A percentile compares a stretch with the other conserved stretches of the same genome.
Conservation (phyloP, 2,888 invertebrate genomes). For the Phrixothrix hirtus region DNA sequence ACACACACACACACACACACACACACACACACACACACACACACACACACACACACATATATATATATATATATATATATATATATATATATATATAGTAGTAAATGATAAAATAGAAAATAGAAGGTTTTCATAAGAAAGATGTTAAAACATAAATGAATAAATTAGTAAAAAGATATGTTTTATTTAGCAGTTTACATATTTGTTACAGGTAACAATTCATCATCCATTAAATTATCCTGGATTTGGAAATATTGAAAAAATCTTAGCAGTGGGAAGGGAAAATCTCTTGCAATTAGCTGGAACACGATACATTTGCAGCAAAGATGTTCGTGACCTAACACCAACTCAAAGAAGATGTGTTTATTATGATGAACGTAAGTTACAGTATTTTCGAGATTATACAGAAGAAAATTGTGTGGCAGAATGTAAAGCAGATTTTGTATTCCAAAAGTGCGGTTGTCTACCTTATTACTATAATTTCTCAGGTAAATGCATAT, state of each 20-base stretch:
- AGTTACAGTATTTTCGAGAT: conserved; percentile 40
- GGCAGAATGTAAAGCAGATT: conserved; percentile 40
- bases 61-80: too few species aligned
- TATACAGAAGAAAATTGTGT: conserved; percentile 49
- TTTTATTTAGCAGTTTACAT: background rate
- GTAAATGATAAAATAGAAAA: too few species aligned
- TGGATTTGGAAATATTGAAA: conserved; percentile 22
- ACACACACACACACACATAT: too few species aligned
- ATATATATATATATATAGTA: too few species aligned
- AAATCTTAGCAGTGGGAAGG: conserved; percentile 27
- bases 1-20: too few species aligned
- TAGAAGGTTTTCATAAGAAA: too few species aligned
- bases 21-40: too few species aligned
- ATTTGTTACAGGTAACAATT: conserved; percentile 23
- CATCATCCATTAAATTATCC: conserved; percentile 29
- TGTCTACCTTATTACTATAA: conserved; percentile 48
- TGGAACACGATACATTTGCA: conserved; percentile 39
- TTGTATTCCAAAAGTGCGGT: conserved; percentile 39
- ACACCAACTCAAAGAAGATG: conserved; percentile 44
- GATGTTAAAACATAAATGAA: background rate
- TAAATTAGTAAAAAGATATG: background rate
- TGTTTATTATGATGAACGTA: conserved; percentile 35
- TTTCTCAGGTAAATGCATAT: too few species aligned
- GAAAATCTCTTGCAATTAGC: conserved; percentile 35
- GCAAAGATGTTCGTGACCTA: conserved; percentile 37